Conservation (phyloP, 1,140 invertebrate genomes). For the Drosophila nigrodunni region DNA sequence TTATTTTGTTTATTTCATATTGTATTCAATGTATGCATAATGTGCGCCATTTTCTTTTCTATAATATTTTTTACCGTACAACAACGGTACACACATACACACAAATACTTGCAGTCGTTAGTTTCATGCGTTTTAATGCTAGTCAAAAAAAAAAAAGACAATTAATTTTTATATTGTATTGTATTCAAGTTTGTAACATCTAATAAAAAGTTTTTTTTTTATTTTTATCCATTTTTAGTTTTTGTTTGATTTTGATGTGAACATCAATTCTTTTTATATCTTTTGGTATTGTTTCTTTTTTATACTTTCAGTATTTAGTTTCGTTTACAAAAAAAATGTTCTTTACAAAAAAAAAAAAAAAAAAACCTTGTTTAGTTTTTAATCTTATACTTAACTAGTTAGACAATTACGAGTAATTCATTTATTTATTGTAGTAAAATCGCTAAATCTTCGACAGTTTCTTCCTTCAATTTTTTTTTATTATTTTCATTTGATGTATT, state of each 20-base stretch:
- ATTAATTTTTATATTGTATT: background rate
- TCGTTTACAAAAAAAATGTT: slow-evolving; percentile 43
- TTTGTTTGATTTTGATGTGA: background rate
- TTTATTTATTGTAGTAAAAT: slow-evolving; percentile 54
- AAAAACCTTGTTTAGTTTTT: slow-evolving; percentile 23
- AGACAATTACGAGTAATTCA: slow-evolving; percentile 43
- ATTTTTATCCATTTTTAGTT: background rate
- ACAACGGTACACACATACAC: slow-evolving; percentile 18
- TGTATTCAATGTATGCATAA: slow-evolving; percentile 8
- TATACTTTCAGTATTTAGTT: slow-evolving; percentile 40
- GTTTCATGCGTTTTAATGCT: slow-evolving; percentile 42
- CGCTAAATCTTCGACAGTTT: slow-evolving; percentile 40
- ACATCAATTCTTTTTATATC: background rate
- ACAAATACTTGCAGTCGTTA: slow-evolving; percentile 52
- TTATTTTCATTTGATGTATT: slow-evolving; percentile 26
- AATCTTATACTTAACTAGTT: slow-evolving; percentile 36
- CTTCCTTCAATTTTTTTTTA: background rate
- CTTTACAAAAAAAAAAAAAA: slow-evolving; percentile 35
- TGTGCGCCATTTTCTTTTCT: slow-evolving; percentile 6
- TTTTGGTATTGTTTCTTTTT: slow-evolving; percentile 10
- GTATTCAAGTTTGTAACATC: slow-evolving; percentile 30
- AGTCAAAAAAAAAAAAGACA: slow-evolving; percentile 37
- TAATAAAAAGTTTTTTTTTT: slow-evolving; percentile 37
- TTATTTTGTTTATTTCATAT: slow-evolving; percentile 8
- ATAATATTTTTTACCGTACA: slow-evolving; percentile 15